These are phyloP conservation scores for Caradrina clavipalpis DNA, from an alignment of 2,888 invertebrate genomes.

Conservation along the genomic window DNA sequence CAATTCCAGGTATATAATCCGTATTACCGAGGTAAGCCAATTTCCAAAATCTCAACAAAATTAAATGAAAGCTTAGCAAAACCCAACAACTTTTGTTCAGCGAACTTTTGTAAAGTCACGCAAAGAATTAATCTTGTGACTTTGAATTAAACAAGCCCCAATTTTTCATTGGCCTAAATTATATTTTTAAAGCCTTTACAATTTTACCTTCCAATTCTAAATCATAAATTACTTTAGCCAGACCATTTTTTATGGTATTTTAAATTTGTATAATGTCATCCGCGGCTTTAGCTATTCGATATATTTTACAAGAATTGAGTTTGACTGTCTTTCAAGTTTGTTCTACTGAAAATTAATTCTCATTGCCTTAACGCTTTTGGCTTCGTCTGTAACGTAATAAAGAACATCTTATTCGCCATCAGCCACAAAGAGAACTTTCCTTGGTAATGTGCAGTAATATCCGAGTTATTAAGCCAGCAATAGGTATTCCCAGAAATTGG, in stretches of 20 bases:
- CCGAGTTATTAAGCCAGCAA: slow-evolving; percentile 43
- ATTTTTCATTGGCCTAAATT: slow-evolving; percentile 56
- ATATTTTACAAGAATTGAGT: slow-evolving; percentile 35
- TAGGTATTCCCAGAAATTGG: slow-evolving; percentile 39
- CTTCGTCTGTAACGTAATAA: slow-evolving; percentile 27
- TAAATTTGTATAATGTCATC: slow-evolving; percentile 45
- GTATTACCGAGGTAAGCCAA: slow-evolving; percentile 28
- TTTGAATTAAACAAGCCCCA: slow-evolving; percentile 53
- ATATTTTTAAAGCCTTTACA: slow-evolving; percentile 61
- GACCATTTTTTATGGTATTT: slow-evolving; percentile 54
- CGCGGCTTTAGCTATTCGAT: slow-evolving; percentile 14
- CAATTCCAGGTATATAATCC: slow-evolving; percentile 32
- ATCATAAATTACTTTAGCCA: slow-evolving; percentile 56
- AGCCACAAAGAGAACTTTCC: slow-evolving; percentile 32
- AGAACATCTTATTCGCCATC: slow-evolving; percentile 33
- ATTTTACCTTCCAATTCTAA: slow-evolving; percentile 52
- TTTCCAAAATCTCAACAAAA: slow-evolving; percentile 52
- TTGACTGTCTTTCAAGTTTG: slow-evolving; percentile 32
- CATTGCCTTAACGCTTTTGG: slow-evolving; percentile 16
- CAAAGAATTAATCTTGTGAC: slow-evolving; percentile 66
- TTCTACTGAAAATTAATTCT: slow-evolving; percentile 38
- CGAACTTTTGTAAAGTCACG: slow-evolving; percentile 63
- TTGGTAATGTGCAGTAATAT: slow-evolving; percentile 33
- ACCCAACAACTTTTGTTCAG: slow-evolving; percentile 59
- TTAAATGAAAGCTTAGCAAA: slow-evolving; percentile 52